Base-by-base conservation (phyloP, 2,888 invertebrate species). In the Amphipoea oculea region DNA sequence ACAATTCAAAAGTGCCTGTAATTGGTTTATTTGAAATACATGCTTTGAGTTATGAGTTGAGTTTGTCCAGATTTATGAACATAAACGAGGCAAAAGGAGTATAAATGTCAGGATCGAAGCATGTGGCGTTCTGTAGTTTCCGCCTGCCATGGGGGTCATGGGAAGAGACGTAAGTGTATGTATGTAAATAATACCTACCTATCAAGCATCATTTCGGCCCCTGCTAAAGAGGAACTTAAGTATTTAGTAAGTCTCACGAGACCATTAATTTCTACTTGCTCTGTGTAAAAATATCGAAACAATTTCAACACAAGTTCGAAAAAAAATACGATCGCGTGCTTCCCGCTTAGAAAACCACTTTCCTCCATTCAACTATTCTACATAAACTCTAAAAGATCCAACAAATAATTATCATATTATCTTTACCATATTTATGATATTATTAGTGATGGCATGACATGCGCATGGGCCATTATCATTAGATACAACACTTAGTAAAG, bases 401-500 rank as follows among this genome's bases (percentile, higher is more conserved):
- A 85, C 68, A 88, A 89, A 86, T 89, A 89, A 89, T 89, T 84
- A 87, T 85, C 88, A 88, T 85, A 86, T 86, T 86, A 89, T 88
- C 85, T 89, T 82, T 76, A 84, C 82, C 76, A 86, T 89, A 88
- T 89, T 89, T 89, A 89, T 89, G 82, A 84, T 89, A 89, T 89
- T 89, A 89, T 89, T 89, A 89, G 89, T 84, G 88, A 83, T 87
- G 78, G 89, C 74, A 81, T 86, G 89, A 89, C 87, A 89, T 88
- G 88, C 81, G 83, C 82, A 86, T 79, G 62, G 82, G 82, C 86
- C 89, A 91, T 92, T 92, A 92, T 92, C 92, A 88, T 89, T 91
- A 87, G 90, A 92, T 85, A 89, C 88, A 92, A 90, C 91, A 90
- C 89, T 90, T 91, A 91, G 88, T 90, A 89, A 88, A 84, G 82